These are phyloP conservation scores for Spea multiplicata DNA, from an alignment of 2,113 vertebrate species.

Conservation along the genomic window DNA sequence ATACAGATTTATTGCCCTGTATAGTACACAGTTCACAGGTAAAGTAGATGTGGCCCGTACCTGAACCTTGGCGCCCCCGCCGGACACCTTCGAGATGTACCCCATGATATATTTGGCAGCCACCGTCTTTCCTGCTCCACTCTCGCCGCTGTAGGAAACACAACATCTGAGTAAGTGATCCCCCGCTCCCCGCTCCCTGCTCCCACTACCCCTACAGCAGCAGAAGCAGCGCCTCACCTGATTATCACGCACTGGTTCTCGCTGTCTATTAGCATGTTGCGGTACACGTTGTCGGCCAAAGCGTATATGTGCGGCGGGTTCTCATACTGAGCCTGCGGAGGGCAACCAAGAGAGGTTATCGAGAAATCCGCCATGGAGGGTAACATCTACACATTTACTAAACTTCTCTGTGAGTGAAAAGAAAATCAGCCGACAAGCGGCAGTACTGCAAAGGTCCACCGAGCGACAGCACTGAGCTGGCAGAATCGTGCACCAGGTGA, in stretches of 20 bases:
- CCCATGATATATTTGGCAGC: slow-evolving; percentile 82
- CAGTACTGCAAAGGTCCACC: background rate
- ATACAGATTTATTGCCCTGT: too few relatives aligned
- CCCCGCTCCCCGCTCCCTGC: background rate
- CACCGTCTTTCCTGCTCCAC: slow-evolving; percentile 77
- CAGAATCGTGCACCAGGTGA: background rate
- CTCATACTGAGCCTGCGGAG: slow-evolving; percentile 63
- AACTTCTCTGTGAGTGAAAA: background rate
- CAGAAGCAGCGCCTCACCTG: slow-evolving; percentile 60
- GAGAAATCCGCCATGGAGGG: too few relatives aligned
- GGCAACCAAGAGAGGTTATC: background rate
- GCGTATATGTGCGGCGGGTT: slow-evolving; percentile 81
- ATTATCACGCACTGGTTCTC: slow-evolving; percentile 84
- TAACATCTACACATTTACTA: too few relatives aligned
- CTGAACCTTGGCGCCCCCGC: slow-evolving; percentile 77
- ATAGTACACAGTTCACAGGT: too few relatives aligned
- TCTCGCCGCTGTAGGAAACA: slow-evolving; percentile 68
- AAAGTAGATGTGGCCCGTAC: slow-evolving; percentile 49
- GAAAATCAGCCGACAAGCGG: background rate
- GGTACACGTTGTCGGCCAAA: slow-evolving; percentile 76
- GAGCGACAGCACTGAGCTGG: background rate
- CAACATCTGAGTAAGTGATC: background rate
- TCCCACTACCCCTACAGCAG: too few relatives aligned
- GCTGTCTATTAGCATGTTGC: slow-evolving; percentile 79
- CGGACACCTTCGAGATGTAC: slow-evolving; percentile 77